Conservation (phyloP, 1,140 invertebrate genomes). For the Diachasmimorpha longicaudata region DNA sequence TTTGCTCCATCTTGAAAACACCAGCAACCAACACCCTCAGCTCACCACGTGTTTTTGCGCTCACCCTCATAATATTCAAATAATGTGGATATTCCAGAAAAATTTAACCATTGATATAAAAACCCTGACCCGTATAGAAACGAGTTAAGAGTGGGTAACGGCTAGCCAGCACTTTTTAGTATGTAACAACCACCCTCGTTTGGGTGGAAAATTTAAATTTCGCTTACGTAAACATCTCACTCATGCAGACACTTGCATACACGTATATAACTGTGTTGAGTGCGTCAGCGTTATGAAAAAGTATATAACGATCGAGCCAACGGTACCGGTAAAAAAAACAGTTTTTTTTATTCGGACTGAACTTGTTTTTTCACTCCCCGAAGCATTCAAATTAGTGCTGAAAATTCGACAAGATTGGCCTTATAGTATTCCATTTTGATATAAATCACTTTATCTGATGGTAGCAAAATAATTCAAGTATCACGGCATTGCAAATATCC, state of each 20-base stretch:
- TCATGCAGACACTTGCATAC: background rate
- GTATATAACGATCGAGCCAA: background rate
- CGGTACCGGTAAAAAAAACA: background rate
- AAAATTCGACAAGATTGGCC: no score
- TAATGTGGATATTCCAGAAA: background rate
- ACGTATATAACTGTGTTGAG: background rate
- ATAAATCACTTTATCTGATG: no score
- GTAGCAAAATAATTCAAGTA: no score
- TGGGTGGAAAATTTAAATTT: slow-evolving; percentile 12
- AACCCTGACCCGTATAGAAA: background rate
- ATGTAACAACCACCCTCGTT: slow-evolving; percentile 10
- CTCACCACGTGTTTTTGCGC: background rate
- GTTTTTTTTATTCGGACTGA: background rate
- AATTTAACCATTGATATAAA: background rate
- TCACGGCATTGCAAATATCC: no score
- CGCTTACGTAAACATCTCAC: slow-evolving; percentile 11
- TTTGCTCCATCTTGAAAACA: background rate
- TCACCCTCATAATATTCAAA: background rate
- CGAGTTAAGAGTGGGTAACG: background rate
- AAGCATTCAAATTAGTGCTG: no score
- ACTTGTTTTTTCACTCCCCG: no score
- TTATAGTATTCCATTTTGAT: no score
- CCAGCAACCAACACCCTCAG: no score
- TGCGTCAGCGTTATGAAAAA: background rate
- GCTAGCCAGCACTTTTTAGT: slow-evolving; percentile 3